Evolutionary conservation across 2,797 vertebrate genomes (phyloP).

Genomic region (Okamejei kenojei): DNA sequence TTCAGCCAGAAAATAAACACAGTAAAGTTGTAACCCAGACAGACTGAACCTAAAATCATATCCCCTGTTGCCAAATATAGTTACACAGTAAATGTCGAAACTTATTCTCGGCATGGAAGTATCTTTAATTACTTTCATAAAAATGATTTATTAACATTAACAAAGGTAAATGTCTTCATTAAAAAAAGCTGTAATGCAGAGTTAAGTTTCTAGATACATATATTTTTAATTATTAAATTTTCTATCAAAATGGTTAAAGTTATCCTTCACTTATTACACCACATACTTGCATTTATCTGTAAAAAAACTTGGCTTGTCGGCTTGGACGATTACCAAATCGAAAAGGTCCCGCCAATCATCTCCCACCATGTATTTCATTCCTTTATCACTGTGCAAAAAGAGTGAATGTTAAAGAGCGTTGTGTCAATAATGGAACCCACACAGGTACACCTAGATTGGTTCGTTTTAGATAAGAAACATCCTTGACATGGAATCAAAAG

Average conservation of each 20-base stretch:
- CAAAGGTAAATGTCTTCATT: background rate
- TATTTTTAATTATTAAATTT: background rate
- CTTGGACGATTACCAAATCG: slow-evolving; percentile 67
- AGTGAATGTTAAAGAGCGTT: too few species aligned
- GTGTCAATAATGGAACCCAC: background rate
- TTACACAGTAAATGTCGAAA: background rate
- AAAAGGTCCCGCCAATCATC: slow-evolving; percentile 67
- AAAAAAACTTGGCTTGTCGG: slow-evolving; percentile 69
- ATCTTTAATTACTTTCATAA: background rate
- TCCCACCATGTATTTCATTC: slow-evolving; percentile 71
- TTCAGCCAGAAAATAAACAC: background rate
- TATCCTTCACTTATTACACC: background rate
- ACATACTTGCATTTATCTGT: slow-evolving; percentile 65
- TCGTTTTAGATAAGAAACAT: too few species aligned
- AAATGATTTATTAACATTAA: too few species aligned
- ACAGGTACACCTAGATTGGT: too few species aligned
- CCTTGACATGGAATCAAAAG: too few species aligned
- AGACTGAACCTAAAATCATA: too few species aligned
- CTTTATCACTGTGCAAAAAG: slow-evolving; percentile 57
- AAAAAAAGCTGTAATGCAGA: background rate
- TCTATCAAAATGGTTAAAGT: background rate
- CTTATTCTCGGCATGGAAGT: background rate
- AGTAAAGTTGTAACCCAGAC: background rate
- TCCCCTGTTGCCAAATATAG: background rate
- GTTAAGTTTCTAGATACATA: background rate